phyloP scores from a whole-genome alignment of 2,888 invertebrate species.

The Zonitis immaculata region DNA sequence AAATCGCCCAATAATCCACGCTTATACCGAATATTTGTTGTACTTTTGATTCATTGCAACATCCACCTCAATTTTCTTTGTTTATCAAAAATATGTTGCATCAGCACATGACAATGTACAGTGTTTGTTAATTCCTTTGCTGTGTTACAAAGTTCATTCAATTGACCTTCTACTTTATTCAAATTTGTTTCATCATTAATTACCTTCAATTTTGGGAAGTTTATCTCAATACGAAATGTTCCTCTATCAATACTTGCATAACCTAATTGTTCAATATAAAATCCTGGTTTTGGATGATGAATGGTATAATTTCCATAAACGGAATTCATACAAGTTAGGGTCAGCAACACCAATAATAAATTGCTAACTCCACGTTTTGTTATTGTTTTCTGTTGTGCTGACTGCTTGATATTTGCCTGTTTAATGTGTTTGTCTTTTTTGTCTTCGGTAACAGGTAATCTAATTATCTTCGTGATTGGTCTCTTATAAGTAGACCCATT shows the following conservation, averaged over 20 bases:
- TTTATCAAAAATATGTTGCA: neutral
- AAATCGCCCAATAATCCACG: slow-evolving; percentile 4
- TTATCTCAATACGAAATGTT: slow-evolving; percentile 3
- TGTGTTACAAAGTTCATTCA: neutral
- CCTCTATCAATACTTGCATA: neutral
- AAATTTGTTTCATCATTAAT: too few relatives aligned
- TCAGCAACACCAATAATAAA: too few relatives aligned
- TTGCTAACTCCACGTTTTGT: too few relatives aligned
- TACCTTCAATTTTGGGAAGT: neutral
- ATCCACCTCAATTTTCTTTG: neutral
- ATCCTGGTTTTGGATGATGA: slow-evolving; percentile 3
- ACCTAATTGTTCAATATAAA: slow-evolving; percentile 6
- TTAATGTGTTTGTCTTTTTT: too few relatives aligned
- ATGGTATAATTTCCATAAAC: too few relatives aligned
- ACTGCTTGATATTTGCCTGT: too few relatives aligned
- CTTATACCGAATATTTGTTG: neutral
- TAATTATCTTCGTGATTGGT: too few relatives aligned
- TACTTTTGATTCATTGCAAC: neutral
- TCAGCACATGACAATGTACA: neutral
- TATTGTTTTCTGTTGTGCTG: too few relatives aligned
- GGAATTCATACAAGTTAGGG: too few relatives aligned
- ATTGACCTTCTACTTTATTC: too few relatives aligned
- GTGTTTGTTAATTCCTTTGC: neutral
- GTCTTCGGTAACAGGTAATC: too few relatives aligned
- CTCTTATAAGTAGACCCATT: too few relatives aligned